Conservation (phyloP, 2,888 invertebrate species). For the Noctua janthe region DNA sequence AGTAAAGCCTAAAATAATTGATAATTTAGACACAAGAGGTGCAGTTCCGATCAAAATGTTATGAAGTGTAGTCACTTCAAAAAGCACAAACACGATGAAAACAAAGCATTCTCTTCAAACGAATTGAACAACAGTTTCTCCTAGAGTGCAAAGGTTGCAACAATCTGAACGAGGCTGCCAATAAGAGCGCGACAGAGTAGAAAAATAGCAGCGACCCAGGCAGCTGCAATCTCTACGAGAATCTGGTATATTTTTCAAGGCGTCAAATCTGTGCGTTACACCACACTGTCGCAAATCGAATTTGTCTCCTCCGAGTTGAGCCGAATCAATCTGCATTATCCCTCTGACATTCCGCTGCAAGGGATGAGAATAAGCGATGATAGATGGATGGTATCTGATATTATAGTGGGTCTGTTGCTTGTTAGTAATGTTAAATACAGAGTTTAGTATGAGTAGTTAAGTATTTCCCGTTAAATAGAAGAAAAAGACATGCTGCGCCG, state of each 20-base stretch:
- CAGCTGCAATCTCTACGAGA: conserved; percentile 49
- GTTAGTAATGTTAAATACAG: not conserved
- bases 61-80: not conserved
- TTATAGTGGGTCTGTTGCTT: not conserved
- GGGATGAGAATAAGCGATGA: conserved; percentile 18
- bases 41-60: not conserved
- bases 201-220: conserved; percentile 35
- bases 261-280: conserved; percentile 75
- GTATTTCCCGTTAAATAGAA: no score
- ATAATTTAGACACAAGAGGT: not conserved
- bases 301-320: conserved; percentile 85
- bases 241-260: conserved; percentile 80
- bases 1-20: not conserved
- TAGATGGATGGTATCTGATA: not conserved
- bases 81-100: not conserved
- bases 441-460: no score
- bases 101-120: not conserved
- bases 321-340: conserved; percentile 89
- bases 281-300: conserved; percentile 84
- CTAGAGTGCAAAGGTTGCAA: conserved; percentile 12
- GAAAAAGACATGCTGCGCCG: no score
- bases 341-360: conserved; percentile 62
- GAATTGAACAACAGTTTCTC: not conserved
- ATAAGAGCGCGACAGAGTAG: conserved; percentile 32
- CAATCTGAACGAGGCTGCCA: conserved; percentile 7